phyloP scores from a whole-genome alignment of 2,113 vertebrate genomes.

The Siniperca chuatsi region DNA sequence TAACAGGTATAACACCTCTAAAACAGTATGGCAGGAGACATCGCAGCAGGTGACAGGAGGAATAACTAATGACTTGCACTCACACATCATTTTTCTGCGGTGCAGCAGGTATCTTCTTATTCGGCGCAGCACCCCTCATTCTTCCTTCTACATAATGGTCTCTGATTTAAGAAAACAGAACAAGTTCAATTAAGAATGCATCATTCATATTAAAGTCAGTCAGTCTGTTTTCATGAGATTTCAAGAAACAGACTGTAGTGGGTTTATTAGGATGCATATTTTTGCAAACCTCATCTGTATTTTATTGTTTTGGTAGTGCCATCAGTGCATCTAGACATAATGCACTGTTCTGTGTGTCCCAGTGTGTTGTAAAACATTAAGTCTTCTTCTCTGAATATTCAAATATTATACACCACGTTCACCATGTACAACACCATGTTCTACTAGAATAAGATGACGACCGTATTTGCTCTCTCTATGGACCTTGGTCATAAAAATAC shows the following conservation, averaged over 20 bases:
- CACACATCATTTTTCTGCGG: constrained; percentile 99
- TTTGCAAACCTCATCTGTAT: not conserved
- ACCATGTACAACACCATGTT: not conserved
- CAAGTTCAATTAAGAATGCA: not conserved
- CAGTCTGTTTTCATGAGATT: not conserved
- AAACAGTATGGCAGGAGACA: not conserved
- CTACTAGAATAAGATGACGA: not conserved
- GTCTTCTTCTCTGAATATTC: not conserved
- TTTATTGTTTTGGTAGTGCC: not conserved
- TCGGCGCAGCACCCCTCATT: constrained; percentile 99
- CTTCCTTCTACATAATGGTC: constrained; percentile 99
- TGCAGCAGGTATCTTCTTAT: constrained; percentile 96
- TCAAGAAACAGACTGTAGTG: not conserved
- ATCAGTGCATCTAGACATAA: not conserved
- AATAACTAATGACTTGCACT: constrained; percentile 68
- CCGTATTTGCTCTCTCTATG: not conserved
- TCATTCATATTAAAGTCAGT: not conserved
- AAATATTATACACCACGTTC: not conserved
- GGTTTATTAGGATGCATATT: not conserved
- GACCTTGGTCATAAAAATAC: not conserved
- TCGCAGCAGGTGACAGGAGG: not conserved
- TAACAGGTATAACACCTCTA: not conserved
- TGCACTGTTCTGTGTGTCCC: not conserved
- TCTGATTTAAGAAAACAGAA: constrained; percentile 79
- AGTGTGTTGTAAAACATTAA: not conserved